Percentiles rank a stretch among this genome's conserved stretches.
These are phyloP conservation scores for Drosophila mojavensis DNA, from an alignment of 1,140 invertebrate genomes.

Conservation along the genomic window DNA sequence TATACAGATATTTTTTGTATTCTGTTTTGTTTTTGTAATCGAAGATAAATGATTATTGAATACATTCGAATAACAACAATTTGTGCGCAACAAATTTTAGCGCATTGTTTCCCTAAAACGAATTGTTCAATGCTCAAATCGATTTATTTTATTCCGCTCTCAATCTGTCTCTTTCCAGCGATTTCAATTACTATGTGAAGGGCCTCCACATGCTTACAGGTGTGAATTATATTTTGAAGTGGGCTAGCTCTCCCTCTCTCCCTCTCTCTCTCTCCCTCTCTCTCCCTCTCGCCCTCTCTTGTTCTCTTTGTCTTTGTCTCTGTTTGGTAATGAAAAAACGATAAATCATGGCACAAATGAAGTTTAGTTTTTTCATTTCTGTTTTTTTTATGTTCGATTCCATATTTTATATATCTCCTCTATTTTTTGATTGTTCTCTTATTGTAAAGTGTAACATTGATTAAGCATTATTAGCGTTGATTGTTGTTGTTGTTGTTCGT, in stretches of 20 bases:
- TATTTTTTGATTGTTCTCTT: conserved; percentile 31
- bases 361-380: conserved; percentile 41
- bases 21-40: conserved; percentile 39
- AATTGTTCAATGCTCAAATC: conserved; percentile 63
- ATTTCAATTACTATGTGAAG: conserved; percentile 74
- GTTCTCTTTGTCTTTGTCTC: not conserved
- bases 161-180: conserved; percentile 4
- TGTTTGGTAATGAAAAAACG: conserved; percentile 71
- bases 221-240: conserved; percentile 65
- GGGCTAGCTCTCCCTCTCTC: conserved; percentile 27
- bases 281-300: conserved; percentile 8
- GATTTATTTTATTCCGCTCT: conserved; percentile 52
- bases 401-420: conserved; percentile 38
- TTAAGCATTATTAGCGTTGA: conserved; percentile 81
- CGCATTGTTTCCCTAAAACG: conserved; percentile 67
- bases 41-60: conserved; percentile 78
- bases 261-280: conserved; percentile 6
- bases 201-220: conserved; percentile 66
- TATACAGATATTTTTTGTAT: not conserved
- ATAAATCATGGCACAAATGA: conserved; percentile 79
- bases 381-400: conserved; percentile 38
- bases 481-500: conserved; percentile 63
- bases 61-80: conserved; percentile 53
- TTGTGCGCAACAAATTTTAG: conserved; percentile 73
- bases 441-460: conserved; percentile 83